Conservation (phyloP, 2,797 vertebrate species). For the Oryzias sinensis region DNA sequence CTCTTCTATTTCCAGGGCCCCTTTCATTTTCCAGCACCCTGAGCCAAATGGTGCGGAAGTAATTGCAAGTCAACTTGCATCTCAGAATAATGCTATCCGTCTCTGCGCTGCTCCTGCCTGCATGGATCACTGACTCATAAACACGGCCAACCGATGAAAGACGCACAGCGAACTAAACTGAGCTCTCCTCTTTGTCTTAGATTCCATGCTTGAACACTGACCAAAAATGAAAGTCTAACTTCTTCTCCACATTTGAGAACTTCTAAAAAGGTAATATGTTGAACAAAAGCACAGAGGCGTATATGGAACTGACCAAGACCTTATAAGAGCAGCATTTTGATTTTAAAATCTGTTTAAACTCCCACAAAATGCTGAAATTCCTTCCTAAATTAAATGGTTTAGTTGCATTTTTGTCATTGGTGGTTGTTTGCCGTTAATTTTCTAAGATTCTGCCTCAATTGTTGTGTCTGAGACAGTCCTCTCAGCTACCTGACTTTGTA, state of each 20-base stretch:
- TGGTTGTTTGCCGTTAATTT: too few relatives aligned
- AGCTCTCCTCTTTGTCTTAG: constrained; percentile 17
- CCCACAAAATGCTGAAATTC: too few relatives aligned
- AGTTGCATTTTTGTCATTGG: too few relatives aligned
- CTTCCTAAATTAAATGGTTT: too few relatives aligned
- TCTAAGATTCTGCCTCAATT: too few relatives aligned
- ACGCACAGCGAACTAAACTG: constrained; percentile 28
- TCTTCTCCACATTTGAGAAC: constrained; percentile 4
- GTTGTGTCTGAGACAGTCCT: too few relatives aligned
- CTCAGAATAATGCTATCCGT: constrained; percentile 47
- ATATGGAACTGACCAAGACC: background rate
- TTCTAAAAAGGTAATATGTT: background rate
- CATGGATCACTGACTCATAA: constrained; percentile 64
- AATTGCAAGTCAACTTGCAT: constrained; percentile 64
- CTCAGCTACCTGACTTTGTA: too few relatives aligned
- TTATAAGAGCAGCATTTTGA: too few relatives aligned
- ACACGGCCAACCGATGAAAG: constrained; percentile 37
- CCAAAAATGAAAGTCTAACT: constrained; percentile 4
- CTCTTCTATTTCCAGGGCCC: constrained; percentile 38
- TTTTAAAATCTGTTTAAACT: too few relatives aligned
- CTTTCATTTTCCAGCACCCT: constrained; percentile 40
- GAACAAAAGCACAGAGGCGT: background rate
- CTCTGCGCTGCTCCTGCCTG: constrained; percentile 41
- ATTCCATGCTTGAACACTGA: constrained; percentile 5
- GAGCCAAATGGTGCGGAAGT: constrained; percentile 62